Base-by-base conservation (phyloP, 2,113 vertebrate genomes). In the Ciconia boyciana region DNA sequence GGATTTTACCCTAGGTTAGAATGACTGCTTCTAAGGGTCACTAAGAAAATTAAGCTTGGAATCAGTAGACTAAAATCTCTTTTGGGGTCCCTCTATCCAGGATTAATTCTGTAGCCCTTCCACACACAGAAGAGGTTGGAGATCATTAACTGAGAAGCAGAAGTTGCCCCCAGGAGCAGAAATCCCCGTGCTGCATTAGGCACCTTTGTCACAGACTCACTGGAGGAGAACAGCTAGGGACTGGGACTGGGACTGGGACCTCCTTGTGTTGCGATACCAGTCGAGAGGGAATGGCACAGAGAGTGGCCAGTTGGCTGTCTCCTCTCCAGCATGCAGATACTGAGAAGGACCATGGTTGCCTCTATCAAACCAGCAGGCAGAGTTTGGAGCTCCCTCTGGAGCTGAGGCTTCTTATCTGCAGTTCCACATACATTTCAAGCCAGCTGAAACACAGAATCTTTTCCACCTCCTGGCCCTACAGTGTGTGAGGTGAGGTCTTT, bases 261-360 rank as follows among this genome's bases (percentile, higher is more conserved):
- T 78, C 41, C 60, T 78, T 1, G 0, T 34, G 25, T 3, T 46
- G 5, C 0, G 0, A 29, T 1, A 34, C 3, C 11, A 41, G 18
- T 36, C n/a, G 3, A 41, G 49, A 41, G 21, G 29, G n/a, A 8
- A 16, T 22, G n/a, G 0, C 44, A 10, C 31, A 28, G 68, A 44
- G 26, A 13, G 26, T 1, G 58, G 54, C 2, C 76, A 76, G 17
- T 13, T 26, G 44, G 1, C 36, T n/a, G 52, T 41, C 39, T 13
- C 46, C 11, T 26, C 52, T 52, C 57, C 20, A 36, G 1, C 0
- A 7, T 4, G 41, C 43, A 54, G 66, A 17, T 41, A 52, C 32
- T 18, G 36, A 51, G 26, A 39, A 81, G 48, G 16, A 39, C 43
- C 4, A 7, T 2, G 52, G 62, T 7, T 16, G 11, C 39, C 60